Conservation (phyloP, 2,113 vertebrate species). For the Osmerus eperlanus region DNA sequence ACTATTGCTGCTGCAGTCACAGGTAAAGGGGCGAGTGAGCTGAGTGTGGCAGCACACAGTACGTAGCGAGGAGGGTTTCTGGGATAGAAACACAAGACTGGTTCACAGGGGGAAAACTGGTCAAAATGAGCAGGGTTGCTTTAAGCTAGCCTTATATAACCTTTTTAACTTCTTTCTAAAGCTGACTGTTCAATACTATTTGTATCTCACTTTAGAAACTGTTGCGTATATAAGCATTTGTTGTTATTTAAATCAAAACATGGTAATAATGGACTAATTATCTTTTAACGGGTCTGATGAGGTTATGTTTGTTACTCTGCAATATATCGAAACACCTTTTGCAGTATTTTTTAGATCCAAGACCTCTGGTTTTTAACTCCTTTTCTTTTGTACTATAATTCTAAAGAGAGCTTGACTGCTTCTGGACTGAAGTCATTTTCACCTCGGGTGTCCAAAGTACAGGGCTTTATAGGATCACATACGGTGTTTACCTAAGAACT, state of each 20-base stretch:
- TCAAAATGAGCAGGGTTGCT: slow-evolving; percentile 58
- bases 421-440: slow-evolving; percentile 58
- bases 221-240: slow-evolving; percentile 41
- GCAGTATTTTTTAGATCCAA: slow-evolving; percentile 71
- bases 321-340: slow-evolving; percentile 68
- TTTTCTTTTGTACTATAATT: slow-evolving; percentile 70
- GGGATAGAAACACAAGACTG: slow-evolving; percentile 22
- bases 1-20: slow-evolving; percentile 49
- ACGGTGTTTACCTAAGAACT: not conserved
- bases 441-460: slow-evolving; percentile 55
- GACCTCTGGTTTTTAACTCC: slow-evolving; percentile 63
- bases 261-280: slow-evolving; percentile 57
- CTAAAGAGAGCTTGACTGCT: slow-evolving; percentile 54
- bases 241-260: slow-evolving; percentile 61
- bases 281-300: slow-evolving; percentile 61
- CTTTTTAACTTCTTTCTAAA: slow-evolving; percentile 74
- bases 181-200: slow-evolving; percentile 79
- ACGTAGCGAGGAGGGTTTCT: slow-evolving; percentile 55
- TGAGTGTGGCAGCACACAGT: slow-evolving; percentile 33
- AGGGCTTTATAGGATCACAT: slow-evolving; percentile 15
- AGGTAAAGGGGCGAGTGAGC: not conserved
- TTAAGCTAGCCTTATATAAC: slow-evolving; percentile 75
- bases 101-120: slow-evolving; percentile 13
- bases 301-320: slow-evolving; percentile 75
- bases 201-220: slow-evolving; percentile 70